Evolutionary conservation across 2,113 vertebrate species (phyloP), one percentile per base, ranked within the genome.

Genomic region (Lethenteron reissneri): DNA sequence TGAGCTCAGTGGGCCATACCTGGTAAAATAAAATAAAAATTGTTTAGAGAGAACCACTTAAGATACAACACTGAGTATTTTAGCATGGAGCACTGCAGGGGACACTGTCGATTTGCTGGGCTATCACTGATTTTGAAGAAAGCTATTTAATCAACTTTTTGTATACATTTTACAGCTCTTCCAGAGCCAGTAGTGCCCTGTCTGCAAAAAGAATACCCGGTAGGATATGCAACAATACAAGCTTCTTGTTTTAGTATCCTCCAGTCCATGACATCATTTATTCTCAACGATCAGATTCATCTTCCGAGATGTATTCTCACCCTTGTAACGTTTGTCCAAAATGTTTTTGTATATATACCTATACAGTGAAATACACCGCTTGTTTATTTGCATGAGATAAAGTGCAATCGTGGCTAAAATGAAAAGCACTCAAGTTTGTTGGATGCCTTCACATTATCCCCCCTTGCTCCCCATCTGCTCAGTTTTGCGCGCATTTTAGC

Each of bases 171-270:
- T 80, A 58, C 82, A 97, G 91, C 86, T 77, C 78, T 88, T 77
- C 82, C 84, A 76, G 83, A 87, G 78, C 91, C 91, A 69, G 83
- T 97, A 76, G 80, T 97, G 80, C 91, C 92, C 72, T 95, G 84
- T 75, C 86, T 97, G 72, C 91, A 97, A 76, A 89, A 80, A 80
- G 85, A 83, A 73, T 86, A 87, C 77, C 90, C 94, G 77, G 92
- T 97, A 86, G 88, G 92, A 41, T 41, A 41, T 41, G 41, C 41
- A 41, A 41, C 41, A 41, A 41, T 41, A 41, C 41, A 41, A 41
- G 5, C 41, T 41, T 41, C 41, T 41, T 41, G 41, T 41, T 41
- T 86, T 8, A 5, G 78, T 78, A 82, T 80, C 74, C 81, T 81
- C 78, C 17, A 80, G 73, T 76, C 56, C 72, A 70, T 74, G 71